phyloP scores from a whole-genome alignment of 2,888 invertebrate species.

The Agonopterix arenella region DNA sequence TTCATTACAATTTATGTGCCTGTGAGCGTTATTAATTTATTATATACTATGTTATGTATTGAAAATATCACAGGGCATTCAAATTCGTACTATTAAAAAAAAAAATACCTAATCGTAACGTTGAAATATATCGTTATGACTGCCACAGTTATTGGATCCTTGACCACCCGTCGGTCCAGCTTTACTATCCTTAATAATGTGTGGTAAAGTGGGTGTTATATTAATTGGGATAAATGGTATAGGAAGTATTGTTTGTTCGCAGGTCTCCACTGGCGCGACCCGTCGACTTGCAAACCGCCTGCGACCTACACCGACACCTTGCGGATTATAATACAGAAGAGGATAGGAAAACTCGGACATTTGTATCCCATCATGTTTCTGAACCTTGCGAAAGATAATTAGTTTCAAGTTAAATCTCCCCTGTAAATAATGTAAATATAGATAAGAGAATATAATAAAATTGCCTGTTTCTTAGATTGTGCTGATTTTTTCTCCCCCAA shows the following conservation, averaged over 20 bases:
- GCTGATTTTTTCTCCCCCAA: too few relatives aligned
- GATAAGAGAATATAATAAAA: too few relatives aligned
- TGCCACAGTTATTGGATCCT: too few relatives aligned
- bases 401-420: background rate
- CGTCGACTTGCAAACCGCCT: conserved; percentile 81
- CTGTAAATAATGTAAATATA: conserved; percentile 17
- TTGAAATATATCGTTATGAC: too few relatives aligned
- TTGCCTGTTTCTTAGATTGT: too few relatives aligned
- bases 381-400: conserved; percentile 49
- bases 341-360: conserved; percentile 85
- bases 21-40: too few relatives aligned
- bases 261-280: conserved; percentile 87
- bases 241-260: conserved; percentile 5
- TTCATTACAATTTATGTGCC: too few relatives aligned
- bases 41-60: too few relatives aligned
- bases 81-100: too few relatives aligned
- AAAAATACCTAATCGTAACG: too few relatives aligned
- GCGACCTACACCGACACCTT: conserved; percentile 88
- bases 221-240: background rate
- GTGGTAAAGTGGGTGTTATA: background rate
- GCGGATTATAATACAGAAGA: conserved; percentile 86
- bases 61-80: too few relatives aligned
- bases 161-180: too few relatives aligned
- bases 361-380: conserved; percentile 86
- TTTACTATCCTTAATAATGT: background rate